A percentile compares a stretch with the other conserved stretches of the same genome.
phyloP scores from a whole-genome alignment of 2,888 invertebrate genomes.

The Trissoscelio sp. region DNA sequence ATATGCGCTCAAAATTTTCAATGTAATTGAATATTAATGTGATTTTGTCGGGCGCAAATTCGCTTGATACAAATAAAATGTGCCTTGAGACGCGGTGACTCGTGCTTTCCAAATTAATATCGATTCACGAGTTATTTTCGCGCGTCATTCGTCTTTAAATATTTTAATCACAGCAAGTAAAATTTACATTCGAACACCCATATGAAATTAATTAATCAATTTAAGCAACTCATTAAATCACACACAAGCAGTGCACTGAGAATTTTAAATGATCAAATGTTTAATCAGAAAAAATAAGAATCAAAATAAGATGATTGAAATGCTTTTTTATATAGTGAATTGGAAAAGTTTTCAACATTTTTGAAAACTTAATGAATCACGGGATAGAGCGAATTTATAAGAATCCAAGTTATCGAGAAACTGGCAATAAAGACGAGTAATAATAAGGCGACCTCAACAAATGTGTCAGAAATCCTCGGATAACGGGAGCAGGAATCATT shows the following conservation, averaged over 20 bases:
- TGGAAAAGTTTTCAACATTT: too few relatives aligned
- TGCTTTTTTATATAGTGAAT: too few relatives aligned
- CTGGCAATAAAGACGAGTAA: neutral
- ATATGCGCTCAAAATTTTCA: constrained; percentile 13
- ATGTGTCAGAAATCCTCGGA: constrained; percentile 23
- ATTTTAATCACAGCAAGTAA: constrained; percentile 13
- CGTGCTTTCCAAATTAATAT: constrained; percentile 18
- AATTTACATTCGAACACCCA: constrained; percentile 2
- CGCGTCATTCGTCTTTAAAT: constrained; percentile 1
- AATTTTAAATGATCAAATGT: too few relatives aligned
- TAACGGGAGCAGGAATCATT: neutral
- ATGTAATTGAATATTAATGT: constrained; percentile 41
- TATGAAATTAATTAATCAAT: constrained; percentile 8
- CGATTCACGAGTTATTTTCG: constrained; percentile 23
- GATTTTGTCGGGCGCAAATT: neutral
- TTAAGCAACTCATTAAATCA: too few relatives aligned
- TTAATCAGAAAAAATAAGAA: too few relatives aligned
- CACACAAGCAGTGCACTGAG: too few relatives aligned
- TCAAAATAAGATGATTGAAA: too few relatives aligned
- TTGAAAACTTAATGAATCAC: too few relatives aligned
- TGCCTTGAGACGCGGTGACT: constrained; percentile 4
- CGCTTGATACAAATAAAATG: constrained; percentile 28
- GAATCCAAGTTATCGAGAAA: neutral
- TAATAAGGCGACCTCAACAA: constrained; percentile 17
- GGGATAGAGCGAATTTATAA: too few relatives aligned